Percentiles rank a stretch among this genome's conserved stretches.
These are phyloP conservation scores for Hucho hucho DNA, from an alignment of 2,113 vertebrate species.

Conservation along the genomic window DNA sequence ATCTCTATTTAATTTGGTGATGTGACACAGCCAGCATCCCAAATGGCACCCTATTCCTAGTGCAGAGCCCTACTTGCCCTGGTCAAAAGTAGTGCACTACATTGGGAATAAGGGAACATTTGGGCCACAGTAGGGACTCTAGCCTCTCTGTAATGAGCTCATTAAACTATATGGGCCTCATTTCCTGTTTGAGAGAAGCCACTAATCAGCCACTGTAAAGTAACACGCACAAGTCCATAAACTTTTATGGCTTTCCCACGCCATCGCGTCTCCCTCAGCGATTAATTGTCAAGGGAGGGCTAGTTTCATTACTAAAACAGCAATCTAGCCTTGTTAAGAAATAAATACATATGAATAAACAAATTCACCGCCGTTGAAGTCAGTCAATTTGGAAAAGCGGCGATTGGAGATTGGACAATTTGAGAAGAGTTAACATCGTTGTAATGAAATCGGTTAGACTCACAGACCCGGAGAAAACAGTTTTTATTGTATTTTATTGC, in stretches of 20 bases:
- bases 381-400: slow-evolving; percentile 4
- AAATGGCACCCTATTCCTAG: too few species aligned
- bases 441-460: background rate
- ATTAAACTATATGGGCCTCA: slow-evolving; percentile 67
- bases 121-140: too few species aligned
- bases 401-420: slow-evolving; percentile 11
- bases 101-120: slow-evolving; percentile 27
- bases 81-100: background rate
- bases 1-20: too few species aligned
- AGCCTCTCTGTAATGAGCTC: slow-evolving; percentile 65
- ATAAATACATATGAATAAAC: slow-evolving; percentile 41
- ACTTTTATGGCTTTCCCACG: slow-evolving; percentile 67
- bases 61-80: too few species aligned
- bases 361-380: background rate
- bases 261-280: slow-evolving; percentile 51
- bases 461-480: background rate
- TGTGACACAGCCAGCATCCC: too few species aligned
- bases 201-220: slow-evolving; percentile 62
- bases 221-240: slow-evolving; percentile 70
- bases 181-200: slow-evolving; percentile 65
- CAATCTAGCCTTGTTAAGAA: slow-evolving; percentile 55
- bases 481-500: too few species aligned
- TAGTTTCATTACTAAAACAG: slow-evolving; percentile 60
- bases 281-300: slow-evolving; percentile 60
- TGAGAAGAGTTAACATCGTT: background rate